Evolutionary conservation across 2,797 vertebrate species (phyloP).

Genomic region (Pantherophis alleghaniensis): DNA sequence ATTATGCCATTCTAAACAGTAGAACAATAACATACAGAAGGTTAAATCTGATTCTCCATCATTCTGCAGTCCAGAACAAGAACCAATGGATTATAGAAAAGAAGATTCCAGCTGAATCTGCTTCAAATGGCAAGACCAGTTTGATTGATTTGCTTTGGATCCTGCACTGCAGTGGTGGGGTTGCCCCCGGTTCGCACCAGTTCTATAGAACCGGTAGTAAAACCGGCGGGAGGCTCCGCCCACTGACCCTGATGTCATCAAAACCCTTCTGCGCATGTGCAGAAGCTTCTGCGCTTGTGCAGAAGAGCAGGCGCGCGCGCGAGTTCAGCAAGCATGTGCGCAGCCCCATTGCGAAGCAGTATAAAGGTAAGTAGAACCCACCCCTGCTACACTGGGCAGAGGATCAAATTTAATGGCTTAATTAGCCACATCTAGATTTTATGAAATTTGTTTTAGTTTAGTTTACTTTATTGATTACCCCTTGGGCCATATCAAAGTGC

Average conservation of each 20-base stretch:
- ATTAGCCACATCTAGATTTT: neutral
- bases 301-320: too few relatives aligned
- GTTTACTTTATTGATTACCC: too few relatives aligned
- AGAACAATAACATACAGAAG: neutral
- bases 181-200: too few relatives aligned
- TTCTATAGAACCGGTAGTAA: too few relatives aligned
- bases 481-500: too few relatives aligned
- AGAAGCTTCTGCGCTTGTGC: too few relatives aligned
- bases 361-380: too few relatives aligned
- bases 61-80: neutral
- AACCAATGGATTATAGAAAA: neutral
- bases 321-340: too few relatives aligned
- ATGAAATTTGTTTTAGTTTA: neutral
- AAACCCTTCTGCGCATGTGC: too few relatives aligned
- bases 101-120: neutral
- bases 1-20: neutral
- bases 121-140: neutral
- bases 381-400: neutral
- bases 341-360: too few relatives aligned
- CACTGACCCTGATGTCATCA: too few relatives aligned
- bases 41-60: neutral
- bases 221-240: too few relatives aligned
- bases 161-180: neutral
- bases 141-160: neutral
- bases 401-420: neutral